These are phyloP conservation scores for Uloborus plumipes DNA, from an alignment of 2,888 invertebrate genomes.

Conservation along the genomic window DNA sequence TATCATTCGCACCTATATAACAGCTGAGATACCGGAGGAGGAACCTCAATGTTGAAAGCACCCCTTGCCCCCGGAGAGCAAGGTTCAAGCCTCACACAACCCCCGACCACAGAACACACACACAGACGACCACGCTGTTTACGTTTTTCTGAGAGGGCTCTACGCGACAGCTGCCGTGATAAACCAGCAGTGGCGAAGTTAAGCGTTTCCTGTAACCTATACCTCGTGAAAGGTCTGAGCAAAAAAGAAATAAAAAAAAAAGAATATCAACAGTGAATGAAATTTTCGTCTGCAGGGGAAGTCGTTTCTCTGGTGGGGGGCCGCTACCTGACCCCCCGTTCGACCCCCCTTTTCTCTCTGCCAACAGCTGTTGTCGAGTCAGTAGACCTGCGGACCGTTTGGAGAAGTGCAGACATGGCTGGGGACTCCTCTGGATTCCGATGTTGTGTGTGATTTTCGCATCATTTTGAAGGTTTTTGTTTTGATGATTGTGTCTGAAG, in stretches of 20 bases:
- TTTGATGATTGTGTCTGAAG: too few species aligned
- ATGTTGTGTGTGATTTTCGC: too few species aligned
- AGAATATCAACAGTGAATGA: conserved; percentile 47
- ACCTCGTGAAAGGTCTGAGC: conserved; percentile 19
- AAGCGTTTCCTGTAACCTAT: conserved; percentile 63
- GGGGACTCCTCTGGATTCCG: too few species aligned
- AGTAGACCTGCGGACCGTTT: too few species aligned
- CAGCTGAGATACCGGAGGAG: too few species aligned
- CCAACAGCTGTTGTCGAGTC: not conserved
- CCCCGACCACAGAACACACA: conserved; percentile 10
- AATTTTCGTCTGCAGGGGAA: conserved; percentile 48
- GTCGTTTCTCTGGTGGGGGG: conserved; percentile 35
- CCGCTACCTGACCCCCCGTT: conserved; percentile 19
- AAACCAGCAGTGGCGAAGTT: conserved; percentile 25
- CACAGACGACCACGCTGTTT: conserved; percentile 34
- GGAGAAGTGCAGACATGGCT: too few species aligned
- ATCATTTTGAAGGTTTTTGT: too few species aligned
- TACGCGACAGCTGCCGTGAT: conserved; percentile 50
- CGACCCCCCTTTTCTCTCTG: conserved; percentile 1
- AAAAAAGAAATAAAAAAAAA: conserved; percentile 4
- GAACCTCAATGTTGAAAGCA: not conserved
- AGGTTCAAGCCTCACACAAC: not conserved
- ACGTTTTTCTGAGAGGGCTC: conserved; percentile 26
- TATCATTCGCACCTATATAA: too few species aligned
- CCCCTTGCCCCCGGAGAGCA: not conserved